Percentiles rank a stretch among this genome's conserved stretches.
Conservation (phyloP, 1,140 invertebrate genomes). For the Drosophila orena region DNA sequence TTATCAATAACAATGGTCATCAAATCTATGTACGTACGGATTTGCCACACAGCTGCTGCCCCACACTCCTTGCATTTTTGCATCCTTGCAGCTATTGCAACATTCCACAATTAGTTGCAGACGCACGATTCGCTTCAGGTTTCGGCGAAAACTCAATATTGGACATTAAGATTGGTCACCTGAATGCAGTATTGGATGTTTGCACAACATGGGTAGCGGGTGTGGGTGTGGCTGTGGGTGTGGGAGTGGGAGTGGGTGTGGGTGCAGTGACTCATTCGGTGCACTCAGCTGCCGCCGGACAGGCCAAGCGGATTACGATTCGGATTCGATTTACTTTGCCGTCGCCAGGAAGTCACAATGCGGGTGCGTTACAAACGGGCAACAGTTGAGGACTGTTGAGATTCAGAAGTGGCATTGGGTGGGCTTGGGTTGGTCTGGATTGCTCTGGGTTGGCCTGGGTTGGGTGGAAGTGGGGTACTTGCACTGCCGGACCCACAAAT, state of each 20-base stretch:
- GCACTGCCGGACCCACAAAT: slow-evolving; percentile 43
- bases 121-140: slow-evolving; percentile 6
- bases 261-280: slow-evolving; percentile 1
- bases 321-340: slow-evolving; percentile 67
- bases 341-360: slow-evolving; percentile 54
- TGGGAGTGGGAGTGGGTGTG: neutral
- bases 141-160: slow-evolving; percentile 30
- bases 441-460: no score
- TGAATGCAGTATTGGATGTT: slow-evolving; percentile 20
- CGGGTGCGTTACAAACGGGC: slow-evolving; percentile 58
- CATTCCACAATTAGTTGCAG: slow-evolving; percentile 47
- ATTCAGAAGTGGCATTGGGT: neutral
- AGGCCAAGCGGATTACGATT: slow-evolving; percentile 63
- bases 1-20: no score
- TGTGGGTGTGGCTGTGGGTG: neutral
- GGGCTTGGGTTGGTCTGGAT: neutral
- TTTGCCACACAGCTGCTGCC: slow-evolving; percentile 12
- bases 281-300: slow-evolving; percentile 50
- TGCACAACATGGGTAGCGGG: neutral
- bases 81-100: slow-evolving; percentile 15
- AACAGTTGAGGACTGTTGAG: slow-evolving; percentile 37
- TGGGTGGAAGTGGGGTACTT: slow-evolving; percentile 11
- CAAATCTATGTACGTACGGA: neutral
- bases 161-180: slow-evolving; percentile 48
- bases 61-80: no score